A percentile compares a stretch with the other conserved stretches of the same genome.
phyloP scores from a whole-genome alignment of 2,888 invertebrate species.

The Tachystola acroxantha region DNA sequence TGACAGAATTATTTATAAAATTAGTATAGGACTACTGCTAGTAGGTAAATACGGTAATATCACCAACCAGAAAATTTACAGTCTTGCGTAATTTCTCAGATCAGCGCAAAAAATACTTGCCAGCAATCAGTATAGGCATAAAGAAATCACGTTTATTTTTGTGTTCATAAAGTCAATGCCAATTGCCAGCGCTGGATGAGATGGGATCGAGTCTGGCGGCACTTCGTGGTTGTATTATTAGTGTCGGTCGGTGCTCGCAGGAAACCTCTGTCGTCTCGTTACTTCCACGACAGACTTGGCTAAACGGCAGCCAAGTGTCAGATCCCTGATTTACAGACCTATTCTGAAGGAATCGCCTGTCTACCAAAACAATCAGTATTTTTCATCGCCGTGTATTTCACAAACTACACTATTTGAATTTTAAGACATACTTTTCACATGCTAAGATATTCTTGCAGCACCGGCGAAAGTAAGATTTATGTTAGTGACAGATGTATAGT shows the following conservation, averaged over 20 bases:
- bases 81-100: conserved; percentile 26
- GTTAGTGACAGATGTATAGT: not conserved
- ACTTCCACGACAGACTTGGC: conserved; percentile 12
- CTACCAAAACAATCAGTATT: not conserved
- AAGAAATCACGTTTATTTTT: conserved; percentile 59
- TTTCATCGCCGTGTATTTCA: too few relatives aligned
- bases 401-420: too few relatives aligned
- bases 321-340: conserved; percentile 2
- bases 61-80: not conserved
- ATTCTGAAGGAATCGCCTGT: conserved; percentile 1
- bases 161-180: conserved; percentile 54
- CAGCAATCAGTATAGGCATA: conserved; percentile 35
- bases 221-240: conserved; percentile 34
- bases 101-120: conserved; percentile 28
- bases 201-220: conserved; percentile 20
- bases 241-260: conserved; percentile 20
- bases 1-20: not conserved
- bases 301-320: conserved; percentile 5
- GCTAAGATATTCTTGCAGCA: too few relatives aligned
- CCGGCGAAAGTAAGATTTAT: conserved; percentile 1
- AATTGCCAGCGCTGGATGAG: conserved; percentile 28
- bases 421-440: too few relatives aligned
- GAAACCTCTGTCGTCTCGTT: conserved; percentile 19
- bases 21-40: not conserved
- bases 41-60: not conserved